A percentile compares a stretch with the other conserved stretches of the same genome.
phyloP scores from a whole-genome alignment of 2,113 vertebrate genomes.

The Hoplias malabaricus region DNA sequence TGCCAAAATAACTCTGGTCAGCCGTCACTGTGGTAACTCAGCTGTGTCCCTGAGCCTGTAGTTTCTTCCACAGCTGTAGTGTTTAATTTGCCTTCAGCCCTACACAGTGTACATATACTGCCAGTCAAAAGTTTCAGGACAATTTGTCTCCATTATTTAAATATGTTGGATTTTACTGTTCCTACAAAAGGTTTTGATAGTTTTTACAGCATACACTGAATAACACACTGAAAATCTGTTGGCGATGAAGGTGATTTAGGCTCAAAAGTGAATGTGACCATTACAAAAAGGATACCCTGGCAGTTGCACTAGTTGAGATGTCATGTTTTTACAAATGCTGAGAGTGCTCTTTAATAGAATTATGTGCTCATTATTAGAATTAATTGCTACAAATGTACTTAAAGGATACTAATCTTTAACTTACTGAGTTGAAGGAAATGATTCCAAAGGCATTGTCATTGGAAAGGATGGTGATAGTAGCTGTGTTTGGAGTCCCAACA shows the following conservation, averaged over 20 bases:
- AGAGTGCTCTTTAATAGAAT: no score
- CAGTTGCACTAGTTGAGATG: no score
- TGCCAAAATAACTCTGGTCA: constrained; percentile 27
- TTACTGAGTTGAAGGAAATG: constrained; percentile 93
- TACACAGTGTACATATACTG: neutral
- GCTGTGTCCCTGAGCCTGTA: neutral
- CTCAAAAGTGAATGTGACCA: no score
- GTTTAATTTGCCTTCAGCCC: neutral
- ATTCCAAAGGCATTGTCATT: constrained; percentile 99
- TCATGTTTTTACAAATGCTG: no score
- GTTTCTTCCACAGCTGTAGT: neutral
- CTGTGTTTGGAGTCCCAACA: constrained; percentile 81
- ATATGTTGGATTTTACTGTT: no score
- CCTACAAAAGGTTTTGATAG: no score
- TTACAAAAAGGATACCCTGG: no score
- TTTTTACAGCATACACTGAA: no score
- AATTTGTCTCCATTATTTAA: no score
- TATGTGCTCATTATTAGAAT: no score
- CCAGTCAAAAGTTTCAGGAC: neutral
- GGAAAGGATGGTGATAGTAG: constrained; percentile 91
- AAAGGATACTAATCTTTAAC: constrained; percentile 42
- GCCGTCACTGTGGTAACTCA: constrained; percentile 15
- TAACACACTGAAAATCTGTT: no score
- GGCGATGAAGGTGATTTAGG: no score
- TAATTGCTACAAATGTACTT: neutral